These are phyloP conservation scores for Agonopterix alstromeriana DNA, from an alignment of 2,888 invertebrate species.

Conservation along the genomic window DNA sequence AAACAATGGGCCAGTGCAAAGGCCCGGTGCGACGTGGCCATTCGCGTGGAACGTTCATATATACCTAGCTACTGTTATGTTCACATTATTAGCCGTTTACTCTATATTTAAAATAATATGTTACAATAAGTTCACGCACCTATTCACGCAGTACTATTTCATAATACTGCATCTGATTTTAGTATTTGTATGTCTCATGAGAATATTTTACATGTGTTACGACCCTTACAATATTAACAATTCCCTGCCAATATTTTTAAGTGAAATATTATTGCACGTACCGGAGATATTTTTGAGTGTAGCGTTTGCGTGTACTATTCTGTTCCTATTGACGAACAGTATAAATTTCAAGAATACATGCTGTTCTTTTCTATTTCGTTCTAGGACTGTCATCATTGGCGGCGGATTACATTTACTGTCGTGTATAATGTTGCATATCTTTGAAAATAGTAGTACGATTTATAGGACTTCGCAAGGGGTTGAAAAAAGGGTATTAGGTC, in stretches of 20 bases:
- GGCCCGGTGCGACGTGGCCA: slow-evolving; percentile 82
- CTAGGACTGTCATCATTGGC: slow-evolving; percentile 86
- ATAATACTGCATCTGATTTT: slow-evolving; percentile 89
- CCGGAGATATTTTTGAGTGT: slow-evolving; percentile 92
- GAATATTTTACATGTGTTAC: slow-evolving; percentile 92
- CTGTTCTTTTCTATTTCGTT: slow-evolving; percentile 84
- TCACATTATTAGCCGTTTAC: slow-evolving; percentile 88
- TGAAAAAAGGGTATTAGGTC: slow-evolving; percentile 80
- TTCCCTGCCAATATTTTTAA: slow-evolving; percentile 85
- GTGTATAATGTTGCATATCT: slow-evolving; percentile 89
- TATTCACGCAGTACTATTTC: slow-evolving; percentile 92
- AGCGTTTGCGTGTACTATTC: slow-evolving; percentile 91
- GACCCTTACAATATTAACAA: slow-evolving; percentile 94
- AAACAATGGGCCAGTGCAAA: slow-evolving; percentile 52
- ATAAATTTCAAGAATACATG: slow-evolving; percentile 83
- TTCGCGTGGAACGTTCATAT: slow-evolving; percentile 95
- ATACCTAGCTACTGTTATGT: slow-evolving; percentile 90
- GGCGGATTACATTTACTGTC: slow-evolving; percentile 87
- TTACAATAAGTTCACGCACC: slow-evolving; percentile 89
- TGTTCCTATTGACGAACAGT: slow-evolving; percentile 90
- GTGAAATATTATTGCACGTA: slow-evolving; percentile 88
- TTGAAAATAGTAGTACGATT: slow-evolving; percentile 78
- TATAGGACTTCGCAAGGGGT: slow-evolving; percentile 60
- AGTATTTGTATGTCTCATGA: slow-evolving; percentile 87
- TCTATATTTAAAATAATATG: slow-evolving; percentile 91